Evolutionary conservation across 2,113 vertebrate species (phyloP).

Genomic region (Regulus satrapa): DNA sequence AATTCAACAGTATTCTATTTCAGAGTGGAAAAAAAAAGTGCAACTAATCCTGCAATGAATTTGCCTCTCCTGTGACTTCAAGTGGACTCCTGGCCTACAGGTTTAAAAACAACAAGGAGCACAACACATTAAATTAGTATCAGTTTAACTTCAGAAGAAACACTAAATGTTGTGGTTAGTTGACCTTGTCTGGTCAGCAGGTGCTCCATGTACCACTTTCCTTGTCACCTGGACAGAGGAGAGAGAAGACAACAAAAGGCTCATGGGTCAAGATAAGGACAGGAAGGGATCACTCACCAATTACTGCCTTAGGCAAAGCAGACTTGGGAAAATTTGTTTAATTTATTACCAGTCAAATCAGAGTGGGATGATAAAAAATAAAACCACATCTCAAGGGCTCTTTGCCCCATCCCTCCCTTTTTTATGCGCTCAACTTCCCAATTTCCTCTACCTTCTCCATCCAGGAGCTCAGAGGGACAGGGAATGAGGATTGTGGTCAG

Average conservation of each 20-base stretch:
- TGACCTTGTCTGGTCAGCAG: neutral
- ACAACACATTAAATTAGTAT: neutral
- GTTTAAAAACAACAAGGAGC: neutral
- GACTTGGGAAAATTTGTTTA: neutral
- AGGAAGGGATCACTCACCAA: neutral
- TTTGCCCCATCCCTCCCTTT: neutral
- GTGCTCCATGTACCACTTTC: neutral
- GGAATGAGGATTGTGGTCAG: neutral
- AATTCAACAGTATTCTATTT: neutral
- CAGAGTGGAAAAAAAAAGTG: neutral
- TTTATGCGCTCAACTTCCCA: neutral
- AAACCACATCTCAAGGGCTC: neutral
- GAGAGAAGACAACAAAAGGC: neutral
- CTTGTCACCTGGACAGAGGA: neutral
- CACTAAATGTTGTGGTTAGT: rapidly evolving
- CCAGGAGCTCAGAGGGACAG: neutral
- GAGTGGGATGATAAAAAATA: neutral
- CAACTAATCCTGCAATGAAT: neutral
- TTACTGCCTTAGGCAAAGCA: neutral
- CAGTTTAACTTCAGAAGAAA: neutral
- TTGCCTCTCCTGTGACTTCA: neutral
- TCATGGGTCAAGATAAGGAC: neutral
- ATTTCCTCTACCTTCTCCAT: neutral
- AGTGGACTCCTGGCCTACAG: neutral
- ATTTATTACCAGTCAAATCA: neutral